Evolutionary conservation across 2,797 vertebrate species (phyloP).

Genomic region (Rousettus madagascariensis): DNA sequence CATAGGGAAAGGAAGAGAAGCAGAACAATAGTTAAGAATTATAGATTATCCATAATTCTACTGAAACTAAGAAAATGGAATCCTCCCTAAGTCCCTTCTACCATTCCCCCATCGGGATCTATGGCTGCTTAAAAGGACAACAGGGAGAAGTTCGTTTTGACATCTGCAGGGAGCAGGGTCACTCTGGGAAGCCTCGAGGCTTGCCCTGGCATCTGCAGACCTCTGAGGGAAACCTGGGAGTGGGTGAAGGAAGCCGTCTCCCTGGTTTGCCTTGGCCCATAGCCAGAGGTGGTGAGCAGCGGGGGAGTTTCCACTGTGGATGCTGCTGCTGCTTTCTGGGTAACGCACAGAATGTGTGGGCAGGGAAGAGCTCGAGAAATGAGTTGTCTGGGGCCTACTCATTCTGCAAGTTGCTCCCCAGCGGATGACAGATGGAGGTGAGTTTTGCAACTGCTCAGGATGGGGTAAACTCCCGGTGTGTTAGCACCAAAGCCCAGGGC

Average conservation of each 20-base stretch:
- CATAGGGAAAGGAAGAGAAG: not conserved
- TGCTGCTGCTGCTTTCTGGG: slow-evolving; percentile 46
- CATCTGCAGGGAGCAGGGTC: not conserved
- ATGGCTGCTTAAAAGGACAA: not conserved
- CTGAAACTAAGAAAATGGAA: not conserved
- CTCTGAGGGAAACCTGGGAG: not conserved
- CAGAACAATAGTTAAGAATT: not conserved
- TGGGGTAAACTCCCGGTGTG: not conserved
- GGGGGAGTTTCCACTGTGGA: slow-evolving; percentile 68
- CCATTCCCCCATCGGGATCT: not conserved
- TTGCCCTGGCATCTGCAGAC: not conserved
- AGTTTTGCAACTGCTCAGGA: slow-evolving; percentile 47
- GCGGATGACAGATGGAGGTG: not conserved
- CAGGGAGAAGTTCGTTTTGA: not conserved
- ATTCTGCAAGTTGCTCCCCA: slow-evolving; percentile 42
- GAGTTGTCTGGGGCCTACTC: slow-evolving; percentile 55
- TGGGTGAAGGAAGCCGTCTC: not conserved
- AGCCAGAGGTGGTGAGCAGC: not conserved
- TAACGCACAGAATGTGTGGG: slow-evolving; percentile 28
- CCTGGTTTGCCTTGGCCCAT: not conserved
- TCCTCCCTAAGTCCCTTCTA: not conserved
- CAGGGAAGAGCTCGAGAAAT: slow-evolving; percentile 61
- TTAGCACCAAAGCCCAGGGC: not conserved
- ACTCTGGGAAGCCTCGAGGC: not conserved
- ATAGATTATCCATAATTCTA: not conserved